Evolutionary conservation across 2,797 vertebrate genomes (phyloP).

Genomic region (Anomalospiza imberbis): DNA sequence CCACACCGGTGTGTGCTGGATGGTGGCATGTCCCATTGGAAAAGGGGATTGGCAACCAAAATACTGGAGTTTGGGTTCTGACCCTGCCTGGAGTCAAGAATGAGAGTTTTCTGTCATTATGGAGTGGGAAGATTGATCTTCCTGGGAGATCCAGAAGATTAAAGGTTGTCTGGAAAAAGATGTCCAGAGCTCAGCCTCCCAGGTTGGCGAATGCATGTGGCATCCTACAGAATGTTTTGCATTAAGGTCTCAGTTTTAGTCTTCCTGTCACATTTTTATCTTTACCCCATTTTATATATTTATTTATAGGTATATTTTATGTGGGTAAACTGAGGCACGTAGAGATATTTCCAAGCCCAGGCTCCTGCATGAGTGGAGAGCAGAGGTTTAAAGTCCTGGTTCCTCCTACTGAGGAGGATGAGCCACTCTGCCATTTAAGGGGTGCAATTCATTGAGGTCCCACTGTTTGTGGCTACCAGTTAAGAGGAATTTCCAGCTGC

Average conservation of each 20-base stretch:
- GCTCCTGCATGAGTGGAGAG: not conserved
- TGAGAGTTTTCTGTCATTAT: not conserved
- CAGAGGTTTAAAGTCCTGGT: not conserved
- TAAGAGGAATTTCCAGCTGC: conserved; percentile 56
- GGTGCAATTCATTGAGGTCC: not conserved
- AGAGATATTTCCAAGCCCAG: not conserved
- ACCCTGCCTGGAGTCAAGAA: not conserved
- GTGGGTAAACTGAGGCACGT: not conserved
- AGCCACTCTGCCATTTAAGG: not conserved
- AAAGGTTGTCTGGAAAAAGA: not conserved
- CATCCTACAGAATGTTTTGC: not conserved
- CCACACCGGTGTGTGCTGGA: fast-evolving
- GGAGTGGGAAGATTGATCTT: not conserved
- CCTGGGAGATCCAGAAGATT: not conserved
- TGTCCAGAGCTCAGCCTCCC: not conserved
- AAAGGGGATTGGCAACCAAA: not conserved
- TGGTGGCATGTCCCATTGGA: not conserved
- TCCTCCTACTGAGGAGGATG: not conserved
- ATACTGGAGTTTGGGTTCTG: not conserved
- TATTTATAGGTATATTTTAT: not conserved
- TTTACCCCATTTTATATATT: not conserved
- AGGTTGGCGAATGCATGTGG: fast-evolving
- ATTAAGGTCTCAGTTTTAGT: not conserved
- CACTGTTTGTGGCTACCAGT: not conserved
- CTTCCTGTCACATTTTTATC: not conserved